Base-by-base conservation (phyloP, 2,888 invertebrate species). In the Graphium colonna region DNA sequence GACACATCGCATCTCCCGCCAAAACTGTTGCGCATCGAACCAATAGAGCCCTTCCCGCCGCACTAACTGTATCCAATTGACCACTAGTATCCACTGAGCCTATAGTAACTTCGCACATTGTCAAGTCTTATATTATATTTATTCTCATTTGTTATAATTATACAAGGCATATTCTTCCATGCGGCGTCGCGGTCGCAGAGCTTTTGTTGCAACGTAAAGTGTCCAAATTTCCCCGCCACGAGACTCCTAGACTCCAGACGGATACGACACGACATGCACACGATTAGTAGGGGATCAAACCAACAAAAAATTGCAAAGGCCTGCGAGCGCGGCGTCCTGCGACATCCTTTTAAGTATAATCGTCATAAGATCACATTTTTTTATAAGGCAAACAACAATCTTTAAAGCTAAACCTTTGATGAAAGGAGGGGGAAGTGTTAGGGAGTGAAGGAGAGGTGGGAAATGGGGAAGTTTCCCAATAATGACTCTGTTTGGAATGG, bases 301-400 rank as follows among this genome's bases (percentile, higher is more conserved):
- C n/a, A 36, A 36, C 36, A 36, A 2, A 55, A 56, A 58, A 46
- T 52, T 28, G 18, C 58, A 56, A 54, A 56, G 54, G 59, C 60
- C 71, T 71, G 69, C 76, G 73, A 58, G 63, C 71, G 71, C 79
- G 69, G 67, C 73, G 63, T 59, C 67, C 70, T 68, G 71, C 71
- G 71, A 77, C 75, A 79, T 73, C 83, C 77, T 79, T 85, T 21
- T 75, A 77, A 80, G 80, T 86, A 85, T 80, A 87, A 79, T 79
- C 82, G 79, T 88, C 88, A 84, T 84, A 88, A 87, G 86, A 89
- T 88, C 89, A 89, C 88, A 88, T 86, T 89, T 82, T 79, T 79
- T 79, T 80, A 80, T 87, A 89, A 89, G 89, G 88, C 89, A 88
- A 88, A 89, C 87, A 87, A 89, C 87, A 88, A 87, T 87, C 67